phyloP scores from a whole-genome alignment of 2,113 vertebrate genomes.

The Gallinago jamesoni region DNA sequence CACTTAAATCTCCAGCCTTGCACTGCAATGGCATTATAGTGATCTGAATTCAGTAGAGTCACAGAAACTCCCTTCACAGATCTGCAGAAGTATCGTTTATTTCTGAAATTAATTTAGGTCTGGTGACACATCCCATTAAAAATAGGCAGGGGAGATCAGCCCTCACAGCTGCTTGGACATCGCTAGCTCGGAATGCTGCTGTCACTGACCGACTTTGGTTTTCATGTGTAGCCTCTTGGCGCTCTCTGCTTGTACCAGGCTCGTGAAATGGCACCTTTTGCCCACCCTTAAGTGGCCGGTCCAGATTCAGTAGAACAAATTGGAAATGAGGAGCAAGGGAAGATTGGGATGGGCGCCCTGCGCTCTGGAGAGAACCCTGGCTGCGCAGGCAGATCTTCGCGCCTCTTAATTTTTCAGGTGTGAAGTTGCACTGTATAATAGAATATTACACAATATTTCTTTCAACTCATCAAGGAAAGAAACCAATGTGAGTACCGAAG shows the following conservation, averaged over 20 bases:
- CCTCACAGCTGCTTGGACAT: conserved; percentile 30
- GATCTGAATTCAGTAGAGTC: not conserved
- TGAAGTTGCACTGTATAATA: not conserved
- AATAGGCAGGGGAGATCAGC: conserved; percentile 20
- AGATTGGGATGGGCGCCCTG: not conserved
- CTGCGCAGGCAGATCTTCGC: not conserved
- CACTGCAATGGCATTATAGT: not conserved
- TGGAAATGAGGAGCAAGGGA: not conserved
- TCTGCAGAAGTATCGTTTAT: not conserved
- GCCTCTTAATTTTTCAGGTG: not conserved
- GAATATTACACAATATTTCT: not conserved
- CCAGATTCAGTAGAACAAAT: not conserved
- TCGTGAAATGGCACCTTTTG: not conserved
- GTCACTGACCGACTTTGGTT: not conserved
- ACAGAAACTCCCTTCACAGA: not conserved
- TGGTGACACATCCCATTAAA: conserved; percentile 37
- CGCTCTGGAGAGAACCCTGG: not conserved
- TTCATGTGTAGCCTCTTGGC: not conserved
- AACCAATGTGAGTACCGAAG: not conserved
- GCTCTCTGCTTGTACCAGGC: not conserved
- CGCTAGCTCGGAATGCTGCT: conserved; percentile 16
- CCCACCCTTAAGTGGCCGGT: not conserved
- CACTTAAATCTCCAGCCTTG: not conserved
- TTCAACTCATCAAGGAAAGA: not conserved
- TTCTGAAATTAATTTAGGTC: not conserved